Evolutionary conservation across 1,140 invertebrate genomes (phyloP).

Genomic region (Drosophila triauraria): DNA sequence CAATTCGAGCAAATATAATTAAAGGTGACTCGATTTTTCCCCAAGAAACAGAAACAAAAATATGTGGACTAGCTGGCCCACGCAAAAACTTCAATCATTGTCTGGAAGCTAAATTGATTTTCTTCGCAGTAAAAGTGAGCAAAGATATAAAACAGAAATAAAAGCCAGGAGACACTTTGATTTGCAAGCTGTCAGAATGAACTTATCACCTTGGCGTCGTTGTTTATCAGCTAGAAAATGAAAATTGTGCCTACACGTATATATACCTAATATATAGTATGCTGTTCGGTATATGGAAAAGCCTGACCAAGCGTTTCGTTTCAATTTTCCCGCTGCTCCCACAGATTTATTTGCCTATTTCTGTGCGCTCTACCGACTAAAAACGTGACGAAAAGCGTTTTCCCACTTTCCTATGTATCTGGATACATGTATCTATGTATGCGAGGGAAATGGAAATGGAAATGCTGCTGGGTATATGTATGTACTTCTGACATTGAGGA

Average conservation of each 20-base stretch:
- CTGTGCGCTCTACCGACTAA: conserved; percentile 63
- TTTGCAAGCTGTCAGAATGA: conserved; percentile 71
- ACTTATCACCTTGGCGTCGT: conserved; percentile 71
- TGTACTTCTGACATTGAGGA: conserved; percentile 42
- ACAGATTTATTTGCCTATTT: conserved; percentile 82
- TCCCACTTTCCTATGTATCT: conserved; percentile 36
- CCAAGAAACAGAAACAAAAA: conserved; percentile 4
- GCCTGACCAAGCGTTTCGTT: conserved; percentile 62
- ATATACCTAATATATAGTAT: conserved; percentile 10
- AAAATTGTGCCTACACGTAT: conserved; percentile 52
- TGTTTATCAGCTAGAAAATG: conserved; percentile 64
- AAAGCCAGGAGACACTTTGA: conserved; percentile 50
- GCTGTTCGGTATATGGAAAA: conserved; percentile 23
- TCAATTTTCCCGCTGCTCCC: conserved; percentile 56
- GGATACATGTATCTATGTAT: conserved; percentile 11
- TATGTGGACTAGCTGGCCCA: conserved; percentile 32
- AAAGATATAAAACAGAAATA: conserved; percentile 34
- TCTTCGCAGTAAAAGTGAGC: conserved; percentile 21
- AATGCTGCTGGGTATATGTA: conserved; percentile 6
- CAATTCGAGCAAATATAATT: conserved; percentile 32
- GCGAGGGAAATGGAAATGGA: conserved; percentile 8
- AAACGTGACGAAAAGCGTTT: conserved; percentile 80
- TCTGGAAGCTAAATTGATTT: conserved; percentile 41
- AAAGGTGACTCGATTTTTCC: conserved; percentile 29
- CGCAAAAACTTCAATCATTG: conserved; percentile 43